Evolutionary conservation across 2,797 vertebrate genomes (phyloP).

Genomic region (Benthosema pterotum): DNA sequence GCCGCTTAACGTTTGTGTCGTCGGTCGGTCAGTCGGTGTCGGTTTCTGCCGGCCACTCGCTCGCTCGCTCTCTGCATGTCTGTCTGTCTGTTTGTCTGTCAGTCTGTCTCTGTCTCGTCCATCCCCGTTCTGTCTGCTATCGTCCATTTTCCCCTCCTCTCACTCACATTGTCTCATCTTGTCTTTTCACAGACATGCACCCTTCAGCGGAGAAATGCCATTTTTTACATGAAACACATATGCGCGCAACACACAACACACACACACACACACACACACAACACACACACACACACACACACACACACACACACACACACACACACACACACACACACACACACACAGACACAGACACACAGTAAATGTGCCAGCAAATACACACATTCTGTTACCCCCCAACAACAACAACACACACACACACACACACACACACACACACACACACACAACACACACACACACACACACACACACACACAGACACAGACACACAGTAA

Average conservation of each 20-base stretch:
- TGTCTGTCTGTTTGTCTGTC: constrained; percentile 14
- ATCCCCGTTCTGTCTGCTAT: background rate
- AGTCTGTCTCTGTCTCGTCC: constrained; percentile 20
- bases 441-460: background rate
- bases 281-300: too few species aligned
- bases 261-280: background rate
- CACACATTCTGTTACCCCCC: too few species aligned
- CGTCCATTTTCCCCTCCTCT: background rate
- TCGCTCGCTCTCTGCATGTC: constrained; percentile 6
- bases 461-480: background rate
- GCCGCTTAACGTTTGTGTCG: too few species aligned
- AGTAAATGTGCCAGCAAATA: too few species aligned
- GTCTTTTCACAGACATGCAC: background rate
- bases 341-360: constrained; percentile 6
- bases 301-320: too few species aligned
- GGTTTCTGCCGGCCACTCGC: background rate
- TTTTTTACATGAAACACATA: too few species aligned
- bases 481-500: too few species aligned
- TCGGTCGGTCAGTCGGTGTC: too few species aligned
- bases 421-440: constrained; percentile 3
- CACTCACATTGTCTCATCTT: background rate
- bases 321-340: background rate
- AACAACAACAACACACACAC: background rate
- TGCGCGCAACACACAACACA: too few species aligned
- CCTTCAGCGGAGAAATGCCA: too few species aligned